phyloP scores from a whole-genome alignment of 2,888 invertebrate species.

The Tortrix viridana region DNA sequence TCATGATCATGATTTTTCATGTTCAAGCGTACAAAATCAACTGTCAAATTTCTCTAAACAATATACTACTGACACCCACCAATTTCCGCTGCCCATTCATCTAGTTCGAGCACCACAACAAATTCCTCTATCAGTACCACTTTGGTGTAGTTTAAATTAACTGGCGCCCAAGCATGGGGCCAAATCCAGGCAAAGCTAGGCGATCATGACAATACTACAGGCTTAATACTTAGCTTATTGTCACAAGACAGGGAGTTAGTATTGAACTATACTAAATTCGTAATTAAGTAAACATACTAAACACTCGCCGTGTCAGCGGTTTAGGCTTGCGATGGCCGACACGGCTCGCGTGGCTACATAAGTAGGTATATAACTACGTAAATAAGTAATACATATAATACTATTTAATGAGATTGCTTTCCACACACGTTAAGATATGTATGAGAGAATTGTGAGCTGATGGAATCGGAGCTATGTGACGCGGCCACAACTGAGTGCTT shows the following conservation, averaged over 20 bases:
- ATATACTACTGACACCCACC: too few relatives aligned
- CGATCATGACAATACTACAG: conserved; percentile 58
- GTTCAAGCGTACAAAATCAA: too few relatives aligned
- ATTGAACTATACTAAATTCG: conserved; percentile 65
- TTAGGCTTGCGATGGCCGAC: conserved; percentile 39
- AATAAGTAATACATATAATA: conserved; percentile 63
- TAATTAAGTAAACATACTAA: conserved; percentile 42
- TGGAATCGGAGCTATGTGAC: conserved; percentile 60
- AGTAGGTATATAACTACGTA: conserved; percentile 58
- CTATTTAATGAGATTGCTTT: conserved; percentile 78
- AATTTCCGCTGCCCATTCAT: too few relatives aligned
- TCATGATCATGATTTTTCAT: too few relatives aligned
- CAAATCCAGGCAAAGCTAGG: conserved; percentile 60
- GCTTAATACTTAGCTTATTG: conserved; percentile 77
- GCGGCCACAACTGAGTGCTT: conserved; percentile 31
- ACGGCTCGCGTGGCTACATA: conserved; percentile 38
- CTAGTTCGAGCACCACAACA: not conserved
- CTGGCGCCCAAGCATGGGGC: conserved; percentile 39
- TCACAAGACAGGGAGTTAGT: conserved; percentile 78
- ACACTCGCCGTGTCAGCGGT: conserved; percentile 24
- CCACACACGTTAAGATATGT: conserved; percentile 75
- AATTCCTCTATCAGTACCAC: conserved; percentile 23
- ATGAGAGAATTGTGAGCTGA: conserved; percentile 68
- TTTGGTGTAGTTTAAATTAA: conserved; percentile 10
- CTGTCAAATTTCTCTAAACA: too few relatives aligned